Conservation (phyloP, 2,797 vertebrate species). For the Vireo griseus region DNA sequence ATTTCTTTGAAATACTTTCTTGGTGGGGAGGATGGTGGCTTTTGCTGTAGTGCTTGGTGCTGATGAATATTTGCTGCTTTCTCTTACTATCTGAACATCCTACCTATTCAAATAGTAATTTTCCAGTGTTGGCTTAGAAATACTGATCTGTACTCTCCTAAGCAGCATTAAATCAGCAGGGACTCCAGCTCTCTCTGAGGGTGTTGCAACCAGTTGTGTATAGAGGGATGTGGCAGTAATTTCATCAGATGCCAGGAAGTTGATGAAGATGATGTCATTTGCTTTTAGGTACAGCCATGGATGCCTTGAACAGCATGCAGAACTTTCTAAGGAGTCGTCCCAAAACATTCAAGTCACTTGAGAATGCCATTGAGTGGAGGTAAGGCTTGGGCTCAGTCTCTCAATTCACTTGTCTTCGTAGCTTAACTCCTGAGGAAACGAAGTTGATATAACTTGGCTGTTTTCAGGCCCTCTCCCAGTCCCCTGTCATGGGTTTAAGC, state of each 20-base stretch:
- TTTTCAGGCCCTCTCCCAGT: background rate
- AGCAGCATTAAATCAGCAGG: background rate
- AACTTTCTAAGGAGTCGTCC: constrained; percentile 97
- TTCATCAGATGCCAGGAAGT: background rate
- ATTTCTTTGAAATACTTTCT: background rate
- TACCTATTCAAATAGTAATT: background rate
- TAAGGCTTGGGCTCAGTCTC: constrained; percentile 40
- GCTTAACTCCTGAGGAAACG: background rate
- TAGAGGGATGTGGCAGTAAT: background rate
- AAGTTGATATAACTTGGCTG: background rate
- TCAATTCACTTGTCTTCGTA: background rate
- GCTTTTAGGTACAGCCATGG: constrained; percentile 92
- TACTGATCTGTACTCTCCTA: background rate
- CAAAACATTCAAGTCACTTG: constrained; percentile 96
- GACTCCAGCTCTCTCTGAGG: background rate
- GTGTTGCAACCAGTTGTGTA: background rate
- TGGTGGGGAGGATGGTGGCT: background rate
- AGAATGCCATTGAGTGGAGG: constrained; percentile 99
- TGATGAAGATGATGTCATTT: background rate
- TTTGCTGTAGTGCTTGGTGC: background rate
- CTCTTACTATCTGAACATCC: background rate
- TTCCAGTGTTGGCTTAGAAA: background rate
- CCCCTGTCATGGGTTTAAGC: background rate
- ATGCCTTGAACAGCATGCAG: constrained; percentile 98
- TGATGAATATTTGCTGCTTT: background rate